phyloP scores from a whole-genome alignment of 2,888 invertebrate species.

The Nudaria mundana region DNA sequence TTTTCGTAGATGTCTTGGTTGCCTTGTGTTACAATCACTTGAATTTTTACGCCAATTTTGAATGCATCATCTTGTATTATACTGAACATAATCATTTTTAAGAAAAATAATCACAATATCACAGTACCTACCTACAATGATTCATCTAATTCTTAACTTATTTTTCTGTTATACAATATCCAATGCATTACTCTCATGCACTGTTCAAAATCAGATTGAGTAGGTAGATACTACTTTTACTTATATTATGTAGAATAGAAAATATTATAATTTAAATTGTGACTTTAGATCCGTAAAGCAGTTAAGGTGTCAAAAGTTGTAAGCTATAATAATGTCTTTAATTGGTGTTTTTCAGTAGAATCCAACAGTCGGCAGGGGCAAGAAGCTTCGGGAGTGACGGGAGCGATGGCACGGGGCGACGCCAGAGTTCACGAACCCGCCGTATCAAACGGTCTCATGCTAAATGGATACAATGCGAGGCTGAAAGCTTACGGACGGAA shows the following conservation, averaged over 20 bases:
- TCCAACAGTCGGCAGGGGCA: conserved; percentile 48
- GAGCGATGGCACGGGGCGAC: conserved; percentile 23
- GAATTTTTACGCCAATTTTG: neutral
- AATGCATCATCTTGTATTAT: neutral
- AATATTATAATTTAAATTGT: no score
- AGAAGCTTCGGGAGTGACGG: conserved; percentile 29
- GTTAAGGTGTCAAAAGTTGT: neutral
- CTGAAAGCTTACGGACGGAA: conserved; percentile 70
- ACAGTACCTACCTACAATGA: no score
- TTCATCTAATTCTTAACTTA: no score
- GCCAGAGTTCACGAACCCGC: conserved; percentile 29
- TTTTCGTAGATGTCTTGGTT: neutral
- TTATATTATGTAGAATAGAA: no score
- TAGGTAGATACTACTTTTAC: no score
- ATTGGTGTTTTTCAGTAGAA: conserved; percentile 38
- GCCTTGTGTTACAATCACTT: neutral
- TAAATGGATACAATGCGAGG: conserved; percentile 48
- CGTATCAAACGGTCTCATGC: conserved; percentile 43
- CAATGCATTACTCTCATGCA: no score
- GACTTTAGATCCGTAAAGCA: no score
- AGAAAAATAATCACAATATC: no score
- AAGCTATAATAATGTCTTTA: neutral
- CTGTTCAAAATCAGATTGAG: no score
- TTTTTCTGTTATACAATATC: neutral
- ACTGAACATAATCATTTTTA: no score